phyloP scores from a whole-genome alignment of 2,888 invertebrate genomes.

The Ormyrus labotus region DNA sequence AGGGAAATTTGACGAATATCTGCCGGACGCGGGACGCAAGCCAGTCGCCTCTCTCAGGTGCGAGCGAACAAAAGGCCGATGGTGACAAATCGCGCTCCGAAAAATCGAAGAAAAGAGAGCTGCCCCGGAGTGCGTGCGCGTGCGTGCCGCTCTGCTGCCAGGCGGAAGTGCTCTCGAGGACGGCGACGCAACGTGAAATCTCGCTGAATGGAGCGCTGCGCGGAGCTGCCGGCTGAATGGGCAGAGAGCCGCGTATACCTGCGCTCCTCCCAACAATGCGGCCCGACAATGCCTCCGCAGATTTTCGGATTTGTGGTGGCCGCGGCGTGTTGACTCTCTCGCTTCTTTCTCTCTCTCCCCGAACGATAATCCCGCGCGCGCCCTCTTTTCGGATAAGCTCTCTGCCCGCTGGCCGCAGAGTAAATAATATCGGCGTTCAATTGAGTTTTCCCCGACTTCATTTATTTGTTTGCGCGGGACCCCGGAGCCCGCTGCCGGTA shows the following conservation, averaged over 20 bases:
- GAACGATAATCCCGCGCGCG: constrained; percentile 29
- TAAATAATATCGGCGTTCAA: constrained; percentile 43
- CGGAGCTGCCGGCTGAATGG: constrained; percentile 4
- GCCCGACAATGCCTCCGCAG: constrained; percentile 9
- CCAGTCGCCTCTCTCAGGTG: no score
- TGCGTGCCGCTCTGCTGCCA: no score
- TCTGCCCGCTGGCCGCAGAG: not conserved
- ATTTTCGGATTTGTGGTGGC: constrained; percentile 48
- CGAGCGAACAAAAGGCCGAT: no score
- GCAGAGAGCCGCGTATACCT: not conserved
- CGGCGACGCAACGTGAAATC: constrained; percentile 6
- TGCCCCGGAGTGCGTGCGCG: no score
- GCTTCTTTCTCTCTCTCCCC: constrained; percentile 1
- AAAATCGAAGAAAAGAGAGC: no score
- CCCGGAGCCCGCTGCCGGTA: not conserved
- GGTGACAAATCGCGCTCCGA: no score
- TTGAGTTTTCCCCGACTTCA: constrained; percentile 25
- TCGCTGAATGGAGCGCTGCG: constrained; percentile 12
- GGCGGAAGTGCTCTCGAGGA: not conserved
- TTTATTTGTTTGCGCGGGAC: constrained; percentile 30
- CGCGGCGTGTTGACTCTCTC: constrained; percentile 34
- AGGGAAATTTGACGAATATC: no score
- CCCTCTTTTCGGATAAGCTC: constrained; percentile 39
- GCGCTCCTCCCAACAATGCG: not conserved
- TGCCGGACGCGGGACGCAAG: no score